These are phyloP conservation scores for Taenaris catops DNA, from an alignment of 2,888 invertebrate species.

Conservation along the genomic window DNA sequence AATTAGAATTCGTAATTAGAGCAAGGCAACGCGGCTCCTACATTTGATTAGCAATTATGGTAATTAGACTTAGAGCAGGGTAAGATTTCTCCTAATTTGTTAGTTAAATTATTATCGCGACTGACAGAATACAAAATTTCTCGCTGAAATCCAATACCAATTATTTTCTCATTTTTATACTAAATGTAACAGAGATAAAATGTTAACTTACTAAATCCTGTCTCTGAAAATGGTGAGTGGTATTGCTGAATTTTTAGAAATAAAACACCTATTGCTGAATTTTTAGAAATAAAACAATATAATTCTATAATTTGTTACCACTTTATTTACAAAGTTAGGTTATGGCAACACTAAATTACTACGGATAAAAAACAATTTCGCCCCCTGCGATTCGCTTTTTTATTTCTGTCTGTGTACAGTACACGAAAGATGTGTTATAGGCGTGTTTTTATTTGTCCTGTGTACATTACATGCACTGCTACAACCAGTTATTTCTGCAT, in stretches of 20 bases:
- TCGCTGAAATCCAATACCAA: conserved; percentile 28
- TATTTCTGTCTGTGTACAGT: too few species aligned
- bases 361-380: conserved; percentile 49
- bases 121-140: conserved; percentile 40
- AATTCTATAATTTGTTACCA: too few species aligned
- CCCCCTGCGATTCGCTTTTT: conserved; percentile 32
- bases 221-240: too few species aligned
- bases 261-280: too few species aligned
- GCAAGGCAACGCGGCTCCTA: conserved; percentile 62
- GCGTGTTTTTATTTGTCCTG: too few species aligned
- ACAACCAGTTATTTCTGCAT: too few species aligned
- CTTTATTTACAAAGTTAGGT: conserved; percentile 73
- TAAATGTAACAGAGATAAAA: too few species aligned
- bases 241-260: too few species aligned
- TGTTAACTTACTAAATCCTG: too few species aligned
- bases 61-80: conserved; percentile 76
- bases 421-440: too few species aligned
- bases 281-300: too few species aligned
- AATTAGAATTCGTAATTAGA: conserved; percentile 79
- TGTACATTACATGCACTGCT: too few species aligned
- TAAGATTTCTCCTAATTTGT: conserved; percentile 76
- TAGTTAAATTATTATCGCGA: conserved; percentile 70
- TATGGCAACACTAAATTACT: conserved; percentile 53
- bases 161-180: conserved; percentile 17
- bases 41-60: conserved; percentile 79